Conservation (phyloP, 2,888 invertebrate genomes). For the Epistrophe grossulariae region DNA sequence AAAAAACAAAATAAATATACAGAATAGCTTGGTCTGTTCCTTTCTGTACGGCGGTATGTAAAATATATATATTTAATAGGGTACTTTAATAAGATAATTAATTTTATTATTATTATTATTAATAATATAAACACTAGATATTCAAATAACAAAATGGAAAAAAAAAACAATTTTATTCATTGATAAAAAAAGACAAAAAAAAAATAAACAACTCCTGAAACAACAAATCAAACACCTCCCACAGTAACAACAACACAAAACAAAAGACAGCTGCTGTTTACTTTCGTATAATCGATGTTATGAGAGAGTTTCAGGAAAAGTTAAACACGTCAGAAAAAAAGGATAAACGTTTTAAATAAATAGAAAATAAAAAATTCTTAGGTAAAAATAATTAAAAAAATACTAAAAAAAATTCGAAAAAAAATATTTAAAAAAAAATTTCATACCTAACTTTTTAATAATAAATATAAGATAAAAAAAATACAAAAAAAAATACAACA, state of each 20-base stretch:
- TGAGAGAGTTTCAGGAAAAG: constrained; percentile 59
- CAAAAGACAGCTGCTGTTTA: constrained; percentile 54
- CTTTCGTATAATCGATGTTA: constrained; percentile 62
- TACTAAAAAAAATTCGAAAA: constrained; percentile 73
- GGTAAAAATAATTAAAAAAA: constrained; percentile 65
- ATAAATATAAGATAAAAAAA: constrained; percentile 64
- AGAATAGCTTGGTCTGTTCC: constrained; percentile 78
- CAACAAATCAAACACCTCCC: background rate
- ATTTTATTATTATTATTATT: constrained; percentile 73
- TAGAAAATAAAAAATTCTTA: constrained; percentile 71
- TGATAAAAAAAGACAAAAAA: constrained; percentile 40
- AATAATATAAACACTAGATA: constrained; percentile 76
- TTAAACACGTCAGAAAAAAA: constrained; percentile 31
- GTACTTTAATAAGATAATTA: constrained; percentile 67
- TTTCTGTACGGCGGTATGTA: constrained; percentile 76
- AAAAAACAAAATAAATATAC: constrained; percentile 41
- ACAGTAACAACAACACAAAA: constrained; percentile 34
- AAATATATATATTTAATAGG: constrained; percentile 67
- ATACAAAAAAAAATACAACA: constrained; percentile 57
- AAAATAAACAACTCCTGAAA: constrained; percentile 59
- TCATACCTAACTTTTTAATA: constrained; percentile 76
- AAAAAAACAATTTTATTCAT: constrained; percentile 74
- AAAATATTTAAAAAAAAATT: constrained; percentile 77
- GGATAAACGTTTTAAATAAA: constrained; percentile 63
- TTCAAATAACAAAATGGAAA: constrained; percentile 72